Conservation (phyloP, 2,113 vertebrate species). For the Actinemys pallida region DNA sequence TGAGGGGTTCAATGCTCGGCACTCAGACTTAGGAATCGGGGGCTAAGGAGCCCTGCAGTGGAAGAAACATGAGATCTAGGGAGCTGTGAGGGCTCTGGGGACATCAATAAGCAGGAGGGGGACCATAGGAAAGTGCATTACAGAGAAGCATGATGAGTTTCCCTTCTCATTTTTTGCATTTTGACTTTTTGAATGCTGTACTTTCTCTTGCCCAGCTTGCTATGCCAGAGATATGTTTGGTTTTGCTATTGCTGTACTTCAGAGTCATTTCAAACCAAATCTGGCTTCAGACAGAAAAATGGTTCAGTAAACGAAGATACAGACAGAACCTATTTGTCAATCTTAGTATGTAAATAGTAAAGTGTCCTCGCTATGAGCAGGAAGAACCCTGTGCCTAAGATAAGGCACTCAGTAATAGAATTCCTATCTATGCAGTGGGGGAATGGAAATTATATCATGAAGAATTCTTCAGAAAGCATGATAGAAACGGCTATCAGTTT, state of each 20-base stretch:
- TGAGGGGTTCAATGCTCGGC: neutral
- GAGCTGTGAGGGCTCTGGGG: neutral
- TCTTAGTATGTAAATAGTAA: conserved; percentile 57
- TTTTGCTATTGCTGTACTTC: conserved; percentile 17
- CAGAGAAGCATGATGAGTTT: neutral
- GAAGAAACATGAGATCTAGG: fast-evolving
- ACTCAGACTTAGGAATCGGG: neutral
- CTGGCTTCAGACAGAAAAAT: conserved; percentile 31
- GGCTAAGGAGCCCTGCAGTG: neutral
- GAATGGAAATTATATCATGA: conserved; percentile 30
- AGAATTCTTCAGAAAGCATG: conserved; percentile 7
- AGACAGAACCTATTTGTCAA: conserved; percentile 42
- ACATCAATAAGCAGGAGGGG: neutral
- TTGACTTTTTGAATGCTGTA: neutral
- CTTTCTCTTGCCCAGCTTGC: neutral
- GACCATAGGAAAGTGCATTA: neutral
- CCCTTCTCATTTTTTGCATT: neutral
- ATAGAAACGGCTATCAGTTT: neutral
- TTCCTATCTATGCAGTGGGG: neutral
- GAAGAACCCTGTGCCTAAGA: conserved; percentile 20
- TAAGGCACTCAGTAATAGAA: conserved; percentile 27
- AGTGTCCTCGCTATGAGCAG: conserved; percentile 27
- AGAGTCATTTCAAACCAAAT: conserved; percentile 44
- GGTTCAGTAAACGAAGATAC: conserved; percentile 61
- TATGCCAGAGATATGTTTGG: neutral